phyloP scores from a whole-genome alignment of 1,140 invertebrate genomes.

The Hylaeus anthracinus region DNA sequence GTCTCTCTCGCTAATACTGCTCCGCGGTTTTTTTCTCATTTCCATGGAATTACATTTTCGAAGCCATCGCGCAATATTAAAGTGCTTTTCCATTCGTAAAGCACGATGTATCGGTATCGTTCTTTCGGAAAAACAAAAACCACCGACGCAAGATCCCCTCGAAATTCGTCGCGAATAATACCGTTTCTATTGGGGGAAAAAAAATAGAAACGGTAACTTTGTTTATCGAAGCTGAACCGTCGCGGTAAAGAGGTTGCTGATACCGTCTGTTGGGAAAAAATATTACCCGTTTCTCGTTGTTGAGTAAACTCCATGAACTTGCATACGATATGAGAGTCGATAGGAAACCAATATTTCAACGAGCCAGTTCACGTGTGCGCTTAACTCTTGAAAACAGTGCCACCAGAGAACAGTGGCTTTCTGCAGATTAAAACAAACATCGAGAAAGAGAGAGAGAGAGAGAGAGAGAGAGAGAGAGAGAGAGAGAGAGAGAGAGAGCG shows the following conservation, averaged over 20 bases:
- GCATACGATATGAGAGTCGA: background rate
- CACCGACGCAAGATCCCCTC: constrained; percentile 9
- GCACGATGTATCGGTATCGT: too few species aligned
- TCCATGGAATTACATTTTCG: too few species aligned
- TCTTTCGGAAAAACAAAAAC: background rate
- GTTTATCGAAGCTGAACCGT: background rate
- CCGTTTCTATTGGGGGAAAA: too few species aligned
- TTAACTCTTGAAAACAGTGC: background rate
- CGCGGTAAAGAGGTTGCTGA: background rate
- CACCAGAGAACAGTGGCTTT: background rate
- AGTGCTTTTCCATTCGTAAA: background rate
- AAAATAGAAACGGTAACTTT: background rate
- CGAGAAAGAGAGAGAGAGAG: too few species aligned
- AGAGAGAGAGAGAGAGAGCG: background rate
- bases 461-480: background rate
- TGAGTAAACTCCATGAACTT: background rate
- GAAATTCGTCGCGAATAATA: background rate
- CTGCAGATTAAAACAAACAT: constrained; percentile 15
- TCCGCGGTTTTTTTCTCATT: too few species aligned
- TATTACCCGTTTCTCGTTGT: background rate
- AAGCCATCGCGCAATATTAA: background rate
- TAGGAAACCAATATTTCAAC: constrained; percentile 13
- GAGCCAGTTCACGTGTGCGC: background rate
- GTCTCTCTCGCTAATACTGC: too few species aligned
- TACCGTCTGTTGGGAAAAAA: background rate